A percentile compares a stretch with the other conserved stretches of the same genome.
Evolutionary conservation across 2,888 invertebrate genomes (phyloP).

Genomic region (Metopia argyrocephala): DNA sequence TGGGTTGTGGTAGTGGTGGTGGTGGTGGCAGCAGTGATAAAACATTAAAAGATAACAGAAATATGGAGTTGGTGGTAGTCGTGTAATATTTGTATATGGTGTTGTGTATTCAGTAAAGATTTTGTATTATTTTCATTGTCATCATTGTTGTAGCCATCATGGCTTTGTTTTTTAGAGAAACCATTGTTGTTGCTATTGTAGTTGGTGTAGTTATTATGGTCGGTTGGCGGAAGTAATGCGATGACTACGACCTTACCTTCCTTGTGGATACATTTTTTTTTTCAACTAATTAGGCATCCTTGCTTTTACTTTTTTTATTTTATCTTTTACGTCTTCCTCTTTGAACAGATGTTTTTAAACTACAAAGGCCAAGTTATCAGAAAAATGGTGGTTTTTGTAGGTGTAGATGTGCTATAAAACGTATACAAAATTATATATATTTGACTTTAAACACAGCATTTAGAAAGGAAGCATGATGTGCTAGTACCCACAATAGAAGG

Average conservation of each 20-base stretch:
- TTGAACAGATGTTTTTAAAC: background rate
- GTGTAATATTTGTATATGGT: background rate
- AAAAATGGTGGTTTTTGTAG: background rate
- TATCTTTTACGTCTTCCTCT: background rate
- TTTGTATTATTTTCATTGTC: constrained; percentile 27
- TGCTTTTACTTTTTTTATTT: background rate
- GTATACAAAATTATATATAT: constrained; percentile 43
- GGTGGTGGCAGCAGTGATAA: background rate
- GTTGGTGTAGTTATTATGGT: constrained; percentile 45
- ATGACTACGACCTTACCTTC: constrained; percentile 34
- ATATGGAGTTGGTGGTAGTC: background rate
- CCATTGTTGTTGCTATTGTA: constrained; percentile 16
- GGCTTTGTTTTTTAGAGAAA: background rate
- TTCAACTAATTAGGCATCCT: constrained; percentile 53
- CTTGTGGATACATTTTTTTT: constrained; percentile 36
- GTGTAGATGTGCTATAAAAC: background rate
- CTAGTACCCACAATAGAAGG: background rate
- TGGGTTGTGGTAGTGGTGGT: too few relatives aligned
- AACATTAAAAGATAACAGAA: background rate
- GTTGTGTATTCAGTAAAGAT: background rate
- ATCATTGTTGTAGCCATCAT: constrained; percentile 32
- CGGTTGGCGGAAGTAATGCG: constrained; percentile 53
- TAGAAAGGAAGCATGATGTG: constrained; percentile 3
- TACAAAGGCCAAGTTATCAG: constrained; percentile 30
- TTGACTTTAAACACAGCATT: constrained; percentile 24